Conservation (phyloP, 2,888 invertebrate species). For the Xestia rhomboidea region DNA sequence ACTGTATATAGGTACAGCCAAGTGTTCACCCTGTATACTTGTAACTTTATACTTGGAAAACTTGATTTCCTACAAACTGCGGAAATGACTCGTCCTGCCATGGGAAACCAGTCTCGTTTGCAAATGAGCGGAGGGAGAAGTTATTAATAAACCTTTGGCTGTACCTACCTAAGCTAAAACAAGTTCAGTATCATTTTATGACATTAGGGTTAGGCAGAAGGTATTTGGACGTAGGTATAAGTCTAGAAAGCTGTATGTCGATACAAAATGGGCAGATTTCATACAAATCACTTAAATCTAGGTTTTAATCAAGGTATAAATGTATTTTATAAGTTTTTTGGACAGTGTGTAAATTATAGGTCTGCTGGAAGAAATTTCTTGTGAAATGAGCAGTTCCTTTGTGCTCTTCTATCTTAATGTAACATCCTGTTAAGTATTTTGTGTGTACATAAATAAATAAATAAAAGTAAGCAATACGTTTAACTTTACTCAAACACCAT, state of each 20-base stretch:
- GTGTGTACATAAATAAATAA: no score
- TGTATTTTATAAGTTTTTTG: not conserved
- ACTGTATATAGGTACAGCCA: constrained; percentile 2
- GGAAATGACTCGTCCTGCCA: constrained; percentile 52
- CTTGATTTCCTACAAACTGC: constrained; percentile 32
- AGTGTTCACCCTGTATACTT: not conserved
- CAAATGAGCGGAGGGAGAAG: constrained; percentile 20
- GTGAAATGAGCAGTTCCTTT: no score
- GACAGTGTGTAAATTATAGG: no score
- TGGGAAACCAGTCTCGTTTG: constrained; percentile 37
- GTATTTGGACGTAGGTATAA: not conserved
- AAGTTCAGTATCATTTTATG: not conserved
- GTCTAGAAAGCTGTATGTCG: not conserved
- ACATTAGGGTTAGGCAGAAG: not conserved
- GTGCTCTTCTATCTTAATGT: no score
- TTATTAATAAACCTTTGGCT: constrained; percentile 18
- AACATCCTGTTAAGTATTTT: no score
- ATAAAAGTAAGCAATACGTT: not conserved
- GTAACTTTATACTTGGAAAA: constrained; percentile 41
- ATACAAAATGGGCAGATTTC: not conserved
- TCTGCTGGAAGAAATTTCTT: no score
- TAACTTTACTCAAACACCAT: not conserved
- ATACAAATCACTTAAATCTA: not conserved
- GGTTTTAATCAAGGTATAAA: not conserved
- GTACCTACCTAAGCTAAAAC: not conserved